Evolutionary conservation across 2,113 vertebrate species (phyloP).

Genomic region (Smithornis capensis): DNA sequence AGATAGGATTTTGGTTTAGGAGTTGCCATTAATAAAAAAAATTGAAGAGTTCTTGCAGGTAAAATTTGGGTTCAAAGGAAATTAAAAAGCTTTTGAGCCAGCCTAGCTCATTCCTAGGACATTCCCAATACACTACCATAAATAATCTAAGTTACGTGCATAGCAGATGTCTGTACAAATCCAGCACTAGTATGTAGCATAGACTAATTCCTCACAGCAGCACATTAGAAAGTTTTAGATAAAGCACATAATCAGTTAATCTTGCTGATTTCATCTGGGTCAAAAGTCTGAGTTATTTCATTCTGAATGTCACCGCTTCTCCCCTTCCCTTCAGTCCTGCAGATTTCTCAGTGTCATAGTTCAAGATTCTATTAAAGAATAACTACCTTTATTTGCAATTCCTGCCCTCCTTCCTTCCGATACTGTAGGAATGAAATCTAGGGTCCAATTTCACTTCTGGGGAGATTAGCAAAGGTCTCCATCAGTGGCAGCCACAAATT

Average conservation of each 20-base stretch:
- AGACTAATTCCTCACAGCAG: not conserved
- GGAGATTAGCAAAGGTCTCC: not conserved
- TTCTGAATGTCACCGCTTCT: not conserved
- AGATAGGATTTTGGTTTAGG: too few relatives aligned
- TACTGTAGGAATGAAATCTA: not conserved
- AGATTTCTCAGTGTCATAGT: not conserved
- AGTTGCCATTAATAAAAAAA: too few relatives aligned
- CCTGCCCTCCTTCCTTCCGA: not conserved
- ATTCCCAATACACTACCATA: not conserved
- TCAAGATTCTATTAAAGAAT: not conserved
- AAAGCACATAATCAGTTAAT: not conserved
- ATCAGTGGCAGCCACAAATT: not conserved
- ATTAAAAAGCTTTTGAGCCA: not conserved
- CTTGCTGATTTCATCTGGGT: not conserved
- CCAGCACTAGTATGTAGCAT: not conserved
- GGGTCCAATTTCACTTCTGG: not conserved
- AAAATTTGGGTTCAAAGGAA: not conserved
- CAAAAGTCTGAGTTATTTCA: not conserved
- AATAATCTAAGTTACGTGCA: accelerated
- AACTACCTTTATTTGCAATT: not conserved
- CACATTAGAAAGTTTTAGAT: not conserved
- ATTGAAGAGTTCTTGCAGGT: not conserved
- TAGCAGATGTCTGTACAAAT: not conserved
- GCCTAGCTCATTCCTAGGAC: not conserved
- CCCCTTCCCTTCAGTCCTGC: not conserved